Conservation (phyloP, 1,140 invertebrate genomes). For the Lordiphosa mommai region DNA sequence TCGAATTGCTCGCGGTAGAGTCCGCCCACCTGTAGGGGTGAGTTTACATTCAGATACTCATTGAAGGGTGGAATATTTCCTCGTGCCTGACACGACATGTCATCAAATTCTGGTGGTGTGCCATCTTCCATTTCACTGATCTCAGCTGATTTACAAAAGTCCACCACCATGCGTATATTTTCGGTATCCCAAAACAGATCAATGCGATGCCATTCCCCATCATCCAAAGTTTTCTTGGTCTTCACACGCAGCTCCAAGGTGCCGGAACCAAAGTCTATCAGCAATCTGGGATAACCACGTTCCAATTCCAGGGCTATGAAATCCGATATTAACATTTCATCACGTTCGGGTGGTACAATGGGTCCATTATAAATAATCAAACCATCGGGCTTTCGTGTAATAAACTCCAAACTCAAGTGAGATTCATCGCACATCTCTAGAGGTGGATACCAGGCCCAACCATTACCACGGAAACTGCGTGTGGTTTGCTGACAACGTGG, state of each 20-base stretch:
- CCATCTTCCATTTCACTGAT: slow-evolving; percentile 94
- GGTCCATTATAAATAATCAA: slow-evolving; percentile 98
- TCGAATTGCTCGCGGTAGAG: slow-evolving; percentile 92
- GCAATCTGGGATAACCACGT: slow-evolving; percentile 92
- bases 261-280: slow-evolving; percentile 97
- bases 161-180: slow-evolving; percentile 93
- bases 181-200: slow-evolving; percentile 98
- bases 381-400: slow-evolving; percentile 93
- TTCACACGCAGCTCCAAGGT: slow-evolving; percentile 93
- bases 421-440: slow-evolving; percentile 97
- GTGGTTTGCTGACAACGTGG: slow-evolving; percentile 97
- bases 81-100: slow-evolving; percentile 91
- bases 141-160: slow-evolving; percentile 93
- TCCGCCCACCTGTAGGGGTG: slow-evolving; percentile 95
- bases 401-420: slow-evolving; percentile 96
- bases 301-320: slow-evolving; percentile 96
- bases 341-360: slow-evolving; percentile 92
- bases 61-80: slow-evolving; percentile 96
- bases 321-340: slow-evolving; percentile 93
- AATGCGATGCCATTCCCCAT: slow-evolving; percentile 97
- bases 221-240: slow-evolving; percentile 91
- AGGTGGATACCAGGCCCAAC: slow-evolving; percentile 97
- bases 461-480: slow-evolving; percentile 93
- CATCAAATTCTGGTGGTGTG: slow-evolving; percentile 91
- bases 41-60: slow-evolving; percentile 97